These are phyloP conservation scores for Vanacampus margaritifer DNA, from an alignment of 2,113 vertebrate genomes.

Conservation along the genomic window DNA sequence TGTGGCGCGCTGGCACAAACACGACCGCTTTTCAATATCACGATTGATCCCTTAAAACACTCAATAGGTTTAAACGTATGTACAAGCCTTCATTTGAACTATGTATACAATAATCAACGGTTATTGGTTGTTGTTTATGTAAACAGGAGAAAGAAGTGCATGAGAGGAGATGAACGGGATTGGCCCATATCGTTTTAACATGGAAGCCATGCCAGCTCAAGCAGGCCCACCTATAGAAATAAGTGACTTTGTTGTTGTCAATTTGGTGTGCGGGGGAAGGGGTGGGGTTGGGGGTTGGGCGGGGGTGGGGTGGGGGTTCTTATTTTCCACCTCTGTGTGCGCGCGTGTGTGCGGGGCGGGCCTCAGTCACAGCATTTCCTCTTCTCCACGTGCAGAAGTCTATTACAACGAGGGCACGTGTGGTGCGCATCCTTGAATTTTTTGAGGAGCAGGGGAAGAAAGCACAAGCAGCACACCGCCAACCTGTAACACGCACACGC, in stretches of 20 bases:
- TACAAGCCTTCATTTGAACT: constrained; percentile 54
- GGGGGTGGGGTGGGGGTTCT: background rate
- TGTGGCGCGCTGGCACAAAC: background rate
- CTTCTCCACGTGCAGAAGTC: constrained; percentile 70
- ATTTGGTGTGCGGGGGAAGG: background rate
- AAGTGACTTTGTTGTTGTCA: constrained; percentile 1
- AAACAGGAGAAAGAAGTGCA: constrained; percentile 28
- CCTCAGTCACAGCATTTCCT: constrained; percentile 67
- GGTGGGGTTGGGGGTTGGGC: no score
- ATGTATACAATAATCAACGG: background rate
- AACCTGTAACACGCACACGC: constrained; percentile 56
- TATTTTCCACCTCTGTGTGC: constrained; percentile 24
- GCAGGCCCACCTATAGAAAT: constrained; percentile 36
- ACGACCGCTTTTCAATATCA: background rate
- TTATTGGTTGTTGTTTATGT: constrained; percentile 2
- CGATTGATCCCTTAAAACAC: constrained; percentile 12
- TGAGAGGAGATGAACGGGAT: background rate
- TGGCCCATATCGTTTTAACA: background rate
- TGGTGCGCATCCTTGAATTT: constrained; percentile 74
- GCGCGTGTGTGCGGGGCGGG: background rate
- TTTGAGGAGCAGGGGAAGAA: constrained; percentile 72
- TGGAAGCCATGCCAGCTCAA: background rate
- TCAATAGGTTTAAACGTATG: constrained; percentile 27
- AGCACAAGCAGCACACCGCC: constrained; percentile 67
- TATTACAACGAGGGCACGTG: constrained; percentile 70